phyloP scores from a whole-genome alignment of 2,888 invertebrate species.

The Parthenolecanium corni region DNA sequence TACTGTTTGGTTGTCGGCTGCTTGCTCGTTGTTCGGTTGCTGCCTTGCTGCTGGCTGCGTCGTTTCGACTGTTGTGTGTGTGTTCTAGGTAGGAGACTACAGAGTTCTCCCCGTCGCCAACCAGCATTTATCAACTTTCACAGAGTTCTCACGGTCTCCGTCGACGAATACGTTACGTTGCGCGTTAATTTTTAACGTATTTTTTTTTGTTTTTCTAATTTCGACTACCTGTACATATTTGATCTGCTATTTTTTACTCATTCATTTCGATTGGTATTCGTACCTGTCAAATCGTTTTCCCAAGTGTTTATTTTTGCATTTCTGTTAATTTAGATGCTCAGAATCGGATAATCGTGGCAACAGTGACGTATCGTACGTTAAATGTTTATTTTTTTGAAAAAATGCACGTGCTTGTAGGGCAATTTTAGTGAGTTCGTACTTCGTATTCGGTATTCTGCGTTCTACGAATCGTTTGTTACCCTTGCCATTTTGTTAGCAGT shows the following conservation, averaged over 20 bases:
- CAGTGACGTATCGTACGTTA: too few species aligned
- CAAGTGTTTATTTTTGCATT: not conserved
- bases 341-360: too few species aligned
- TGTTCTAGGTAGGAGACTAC: too few species aligned
- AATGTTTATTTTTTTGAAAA: too few species aligned
- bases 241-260: not conserved
- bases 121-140: constrained; percentile 21
- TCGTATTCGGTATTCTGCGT: too few species aligned
- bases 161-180: constrained; percentile 12
- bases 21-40: not conserved
- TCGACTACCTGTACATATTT: not conserved
- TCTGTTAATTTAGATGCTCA: not conserved
- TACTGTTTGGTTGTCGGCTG: not conserved
- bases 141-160: constrained; percentile 20
- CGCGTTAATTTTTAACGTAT: constrained; percentile 12
- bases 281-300: not conserved
- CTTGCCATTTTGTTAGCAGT: too few species aligned
- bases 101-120: constrained; percentile 8
- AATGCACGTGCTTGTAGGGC: too few species aligned
- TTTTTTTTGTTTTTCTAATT: constrained; percentile 6
- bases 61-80: not conserved
- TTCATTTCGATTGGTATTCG: too few species aligned
- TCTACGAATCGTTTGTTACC: too few species aligned
- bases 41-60: not conserved
- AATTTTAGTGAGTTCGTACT: too few species aligned